A percentile compares a stretch with the other conserved stretches of the same genome.
Evolutionary conservation across 2,113 vertebrate species (phyloP).

Genomic region (Melanocharis versteri): DNA sequence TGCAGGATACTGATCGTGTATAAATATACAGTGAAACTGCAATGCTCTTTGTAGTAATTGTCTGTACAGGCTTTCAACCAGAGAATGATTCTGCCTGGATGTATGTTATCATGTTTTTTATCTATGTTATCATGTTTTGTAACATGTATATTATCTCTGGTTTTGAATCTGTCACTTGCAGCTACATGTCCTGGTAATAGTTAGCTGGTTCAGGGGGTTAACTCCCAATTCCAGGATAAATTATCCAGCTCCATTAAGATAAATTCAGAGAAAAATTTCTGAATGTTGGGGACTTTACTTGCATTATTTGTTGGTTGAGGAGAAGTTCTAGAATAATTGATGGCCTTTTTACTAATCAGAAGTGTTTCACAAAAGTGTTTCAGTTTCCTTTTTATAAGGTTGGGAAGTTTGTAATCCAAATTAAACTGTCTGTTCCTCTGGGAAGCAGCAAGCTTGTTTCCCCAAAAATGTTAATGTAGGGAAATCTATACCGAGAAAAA

Average conservation of each 20-base stretch:
- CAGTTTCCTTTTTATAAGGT: not conserved
- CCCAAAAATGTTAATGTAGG: not conserved
- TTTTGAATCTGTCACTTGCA: not conserved
- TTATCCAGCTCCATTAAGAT: not conserved
- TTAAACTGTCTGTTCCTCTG: not conserved
- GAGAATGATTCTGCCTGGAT: not conserved
- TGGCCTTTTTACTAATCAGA: not conserved
- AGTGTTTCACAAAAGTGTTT: not conserved
- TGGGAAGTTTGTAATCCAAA: not conserved
- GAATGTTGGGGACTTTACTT: not conserved
- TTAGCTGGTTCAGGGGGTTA: not conserved
- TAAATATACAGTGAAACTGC: not conserved
- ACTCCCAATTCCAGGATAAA: not conserved
- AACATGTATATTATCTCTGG: fast-evolving
- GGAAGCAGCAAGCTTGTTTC: not conserved
- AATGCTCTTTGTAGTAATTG: not conserved
- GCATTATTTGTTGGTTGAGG: not conserved
- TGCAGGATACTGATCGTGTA: not conserved
- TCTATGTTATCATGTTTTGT: no score
- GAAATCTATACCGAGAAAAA: not conserved
- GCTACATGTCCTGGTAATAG: not conserved
- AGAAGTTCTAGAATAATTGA: not conserved
- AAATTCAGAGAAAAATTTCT: not conserved
- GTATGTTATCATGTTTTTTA: no score
- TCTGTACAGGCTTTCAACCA: not conserved